Base-by-base conservation (phyloP, 2,888 invertebrate species). In the Athalia circularis region DNA sequence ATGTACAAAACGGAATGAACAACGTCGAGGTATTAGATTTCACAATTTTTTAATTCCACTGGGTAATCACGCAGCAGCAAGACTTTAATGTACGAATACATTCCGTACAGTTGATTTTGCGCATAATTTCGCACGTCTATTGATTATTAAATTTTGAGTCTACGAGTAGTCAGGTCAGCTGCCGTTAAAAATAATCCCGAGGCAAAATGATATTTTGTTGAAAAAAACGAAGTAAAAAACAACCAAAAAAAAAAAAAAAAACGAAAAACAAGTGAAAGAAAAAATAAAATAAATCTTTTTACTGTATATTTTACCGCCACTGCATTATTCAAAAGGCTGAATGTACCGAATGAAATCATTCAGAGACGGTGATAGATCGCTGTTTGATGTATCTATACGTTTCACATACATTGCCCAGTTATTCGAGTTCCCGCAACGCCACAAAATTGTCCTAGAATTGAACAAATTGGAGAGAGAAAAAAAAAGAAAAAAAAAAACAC, bases 271-370 rank as follows among this genome's bases (percentile, higher is more conserved):
- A 29, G 2, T 29, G 29, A 29, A 11, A n/a, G 6, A 9, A 54
- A 54, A n/a, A n/a, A n/a, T 11, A 7, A 13, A 57, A 72, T 57
- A 72, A 72, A 72, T 72, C 72, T 59, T 47, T n/a, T 59, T 13
- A 47, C 59, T 57, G 72, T 72, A 72, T 72, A 72, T 72, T 72
- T 72, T 47, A 59, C 59, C 52, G 57, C 57, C 72, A 72, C 72
- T 72, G 57, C 72, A 72, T 72, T 72, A 72, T 72, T 72, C 72
- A 72, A 59, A 72, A 72, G 57, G 72, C 72, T 59, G 72, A 72
- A 59, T 59, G 57, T 59, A 15, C 72, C 72, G 72, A 72, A 72
- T 72, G 59, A 72, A 59, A 72, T 72, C 72, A 72, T 72, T 72
- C 72, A 4, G 45, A n/a, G 72, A 57, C 72, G 47, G 72, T 72